Conservation (phyloP, 2,888 invertebrate species). For the Hesperia comma region DNA sequence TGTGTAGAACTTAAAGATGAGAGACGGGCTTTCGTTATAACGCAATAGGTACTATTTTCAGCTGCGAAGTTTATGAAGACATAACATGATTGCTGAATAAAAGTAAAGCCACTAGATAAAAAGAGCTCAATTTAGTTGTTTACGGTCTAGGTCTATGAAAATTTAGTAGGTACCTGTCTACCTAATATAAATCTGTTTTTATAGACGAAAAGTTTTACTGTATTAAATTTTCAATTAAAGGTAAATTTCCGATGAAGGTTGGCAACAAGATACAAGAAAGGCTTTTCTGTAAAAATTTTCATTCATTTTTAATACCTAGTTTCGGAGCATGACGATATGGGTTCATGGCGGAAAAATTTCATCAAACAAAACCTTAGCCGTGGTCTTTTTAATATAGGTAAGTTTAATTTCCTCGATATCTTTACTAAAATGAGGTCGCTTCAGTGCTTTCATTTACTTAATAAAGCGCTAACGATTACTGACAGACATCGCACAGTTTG, state of each 20-base stretch:
- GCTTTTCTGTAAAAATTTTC: slow-evolving; percentile 20
- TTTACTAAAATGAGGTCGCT: slow-evolving; percentile 15
- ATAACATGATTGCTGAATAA: too few species aligned
- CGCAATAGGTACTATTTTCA: too few species aligned
- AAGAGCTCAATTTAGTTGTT: neutral
- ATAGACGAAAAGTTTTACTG: slow-evolving; percentile 47
- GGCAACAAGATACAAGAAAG: slow-evolving; percentile 24
- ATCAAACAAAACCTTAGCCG: slow-evolving; percentile 22
- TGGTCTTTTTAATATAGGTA: slow-evolving; percentile 14
- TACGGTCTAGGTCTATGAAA: neutral
- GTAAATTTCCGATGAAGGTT: slow-evolving; percentile 25
- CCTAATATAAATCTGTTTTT: slow-evolving; percentile 42
- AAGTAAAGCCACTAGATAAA: neutral
- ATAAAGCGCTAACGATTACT: too few species aligned
- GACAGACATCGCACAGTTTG: too few species aligned
- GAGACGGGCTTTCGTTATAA: too few species aligned
- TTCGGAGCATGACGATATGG: slow-evolving; percentile 24
- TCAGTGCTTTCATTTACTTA: neutral
- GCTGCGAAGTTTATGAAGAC: too few species aligned
- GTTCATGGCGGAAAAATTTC: slow-evolving; percentile 25
- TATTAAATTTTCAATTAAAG: slow-evolving; percentile 61
- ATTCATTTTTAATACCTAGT: slow-evolving; percentile 33
- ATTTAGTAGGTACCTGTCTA: too few species aligned
- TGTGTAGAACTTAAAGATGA: too few species aligned
- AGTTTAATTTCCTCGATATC: slow-evolving; percentile 23